Evolutionary conservation across 2,888 invertebrate genomes (phyloP), one percentile per base, ranked within the genome.

Genomic region (Megastigmus dorsalis): DNA sequence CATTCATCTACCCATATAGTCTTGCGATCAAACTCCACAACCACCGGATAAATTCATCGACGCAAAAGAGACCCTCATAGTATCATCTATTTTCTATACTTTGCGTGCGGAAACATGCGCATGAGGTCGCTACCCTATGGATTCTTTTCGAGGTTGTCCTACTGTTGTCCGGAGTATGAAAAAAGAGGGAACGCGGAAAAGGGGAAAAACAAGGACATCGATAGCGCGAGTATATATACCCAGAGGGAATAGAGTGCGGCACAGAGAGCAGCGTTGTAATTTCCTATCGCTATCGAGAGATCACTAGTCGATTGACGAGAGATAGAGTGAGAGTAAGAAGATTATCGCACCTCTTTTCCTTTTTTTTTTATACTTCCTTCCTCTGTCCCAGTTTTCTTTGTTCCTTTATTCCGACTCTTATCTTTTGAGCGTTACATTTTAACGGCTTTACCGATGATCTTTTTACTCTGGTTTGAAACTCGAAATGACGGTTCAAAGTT

Each of bases 221-320:
- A 3, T 10, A 4, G 7, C 33, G n/a, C 15, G 18, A 23, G 36
- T 5, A 50, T 15, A 57, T 45, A 18, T n/a, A 10, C n/a, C 9
- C 28, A 68, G 59, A 59, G 30, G 33, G n/a, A 41, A 10, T 62
- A 26, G 30, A 28, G 28, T 1, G 30, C 38, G 23, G 4, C 26
- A 62, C 45, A 54, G 60, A 59, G 55, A 33, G 26, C 59, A 5
- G 13, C 43, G 7, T 10, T 48, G 48, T 59, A 50, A 50, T 59
- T 57, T 36, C 13, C 20, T 20, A 54, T 20, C 18, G 9, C 41
- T 26, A 55, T 36, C 45, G 45, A 36, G 13, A 54, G 30, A 36
- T 71, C 60, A 33, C 15, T 41, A 33, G 30, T 59, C 33, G 50
- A 38, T 63, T 48, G 38, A 62, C 28, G 43, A 63, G 15, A 20